A percentile compares a stretch with the other conserved stretches of the same genome.
Conservation (phyloP, 2,113 vertebrate genomes). For the Cepphus grylle region DNA sequence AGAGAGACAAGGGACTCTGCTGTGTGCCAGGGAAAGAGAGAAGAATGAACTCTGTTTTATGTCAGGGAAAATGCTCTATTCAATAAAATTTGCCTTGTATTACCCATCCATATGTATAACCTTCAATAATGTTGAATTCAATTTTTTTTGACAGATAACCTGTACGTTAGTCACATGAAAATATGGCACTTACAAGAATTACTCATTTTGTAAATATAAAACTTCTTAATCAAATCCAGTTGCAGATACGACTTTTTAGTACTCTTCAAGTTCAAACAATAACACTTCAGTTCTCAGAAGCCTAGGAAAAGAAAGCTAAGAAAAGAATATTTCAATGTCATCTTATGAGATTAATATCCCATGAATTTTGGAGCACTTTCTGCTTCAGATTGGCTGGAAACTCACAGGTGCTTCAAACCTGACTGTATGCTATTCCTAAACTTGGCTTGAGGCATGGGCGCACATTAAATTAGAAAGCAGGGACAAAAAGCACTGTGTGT, state of each 20-base stretch:
- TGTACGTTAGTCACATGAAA: not conserved
- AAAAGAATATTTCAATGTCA: not conserved
- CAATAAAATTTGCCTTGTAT: not conserved
- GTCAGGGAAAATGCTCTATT: not conserved
- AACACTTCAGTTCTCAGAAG: not conserved
- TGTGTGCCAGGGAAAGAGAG: not conserved
- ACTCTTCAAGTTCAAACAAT: not conserved
- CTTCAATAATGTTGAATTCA: not conserved
- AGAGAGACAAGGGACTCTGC: not conserved
- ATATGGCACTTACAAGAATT: not conserved
- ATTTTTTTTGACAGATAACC: not conserved
- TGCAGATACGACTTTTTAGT: not conserved
- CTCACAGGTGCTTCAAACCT: not conserved
- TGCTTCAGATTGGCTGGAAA: not conserved
- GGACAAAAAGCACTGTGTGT: not conserved
- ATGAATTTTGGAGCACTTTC: not conserved
- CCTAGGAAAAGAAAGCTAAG: not conserved
- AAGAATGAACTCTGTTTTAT: not conserved
- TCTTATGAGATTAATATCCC: not conserved
- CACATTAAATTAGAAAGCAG: not conserved
- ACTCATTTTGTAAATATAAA: conserved; percentile 10
- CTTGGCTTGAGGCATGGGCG: not conserved
- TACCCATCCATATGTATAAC: not conserved
- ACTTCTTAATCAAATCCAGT: not conserved
- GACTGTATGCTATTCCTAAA: not conserved